These are phyloP conservation scores for Ceyx margarethae DNA, from an alignment of 2,113 vertebrate genomes.

Conservation along the genomic window DNA sequence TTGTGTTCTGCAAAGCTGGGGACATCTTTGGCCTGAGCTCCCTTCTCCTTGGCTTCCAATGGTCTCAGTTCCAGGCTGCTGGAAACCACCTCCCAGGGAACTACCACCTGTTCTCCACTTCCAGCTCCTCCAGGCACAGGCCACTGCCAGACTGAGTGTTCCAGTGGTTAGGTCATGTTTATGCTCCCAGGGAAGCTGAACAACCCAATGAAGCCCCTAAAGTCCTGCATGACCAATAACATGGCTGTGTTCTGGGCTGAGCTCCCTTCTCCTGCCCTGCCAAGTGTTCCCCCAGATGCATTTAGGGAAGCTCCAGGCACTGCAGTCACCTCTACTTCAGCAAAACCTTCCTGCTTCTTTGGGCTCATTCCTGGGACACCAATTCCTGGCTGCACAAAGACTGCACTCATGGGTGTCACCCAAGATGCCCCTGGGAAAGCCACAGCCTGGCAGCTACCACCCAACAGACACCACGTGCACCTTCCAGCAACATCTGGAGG, in stretches of 20 bases:
- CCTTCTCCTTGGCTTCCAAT: too few relatives aligned
- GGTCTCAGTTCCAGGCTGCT: too few relatives aligned
- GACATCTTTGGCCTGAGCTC: too few relatives aligned
- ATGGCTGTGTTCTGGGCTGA: not conserved
- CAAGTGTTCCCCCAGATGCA: not conserved
- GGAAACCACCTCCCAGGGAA: not conserved
- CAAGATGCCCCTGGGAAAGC: not conserved
- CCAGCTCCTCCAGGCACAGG: too few relatives aligned
- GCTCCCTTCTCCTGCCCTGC: not conserved
- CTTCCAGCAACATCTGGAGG: not conserved
- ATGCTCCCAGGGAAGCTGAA: not conserved
- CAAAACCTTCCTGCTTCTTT: not conserved
- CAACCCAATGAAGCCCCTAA: not conserved
- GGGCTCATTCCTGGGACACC: not conserved
- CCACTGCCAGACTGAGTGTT: not conserved
- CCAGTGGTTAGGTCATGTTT: not conserved
- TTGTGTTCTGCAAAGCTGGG: not conserved
- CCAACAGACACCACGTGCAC: not conserved
- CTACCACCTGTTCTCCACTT: not conserved
- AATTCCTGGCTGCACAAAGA: not conserved
- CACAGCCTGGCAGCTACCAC: not conserved
- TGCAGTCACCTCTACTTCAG: not conserved
- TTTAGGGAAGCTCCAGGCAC: not conserved
- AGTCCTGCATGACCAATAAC: not conserved
- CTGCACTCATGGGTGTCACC: not conserved